Evolutionary conservation across 1,140 invertebrate species (phyloP).

Genomic region (Drosophila tani): DNA sequence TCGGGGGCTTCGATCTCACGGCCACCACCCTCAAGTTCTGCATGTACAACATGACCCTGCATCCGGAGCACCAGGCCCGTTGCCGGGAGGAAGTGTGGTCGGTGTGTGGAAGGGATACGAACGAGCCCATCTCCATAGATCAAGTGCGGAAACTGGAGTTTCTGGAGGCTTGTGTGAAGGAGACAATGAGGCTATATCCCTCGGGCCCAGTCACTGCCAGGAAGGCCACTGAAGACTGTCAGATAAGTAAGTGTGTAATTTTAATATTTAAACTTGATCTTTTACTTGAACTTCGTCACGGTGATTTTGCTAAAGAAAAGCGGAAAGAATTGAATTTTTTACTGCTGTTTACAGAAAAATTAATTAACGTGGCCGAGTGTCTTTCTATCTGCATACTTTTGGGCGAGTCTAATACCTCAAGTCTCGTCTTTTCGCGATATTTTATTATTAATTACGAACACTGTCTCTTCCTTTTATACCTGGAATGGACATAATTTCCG

Average conservation of each 20-base stretch:
- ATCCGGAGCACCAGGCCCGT: slow-evolving; percentile 85
- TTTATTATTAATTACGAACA: too few relatives aligned
- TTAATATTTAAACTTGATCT: background rate
- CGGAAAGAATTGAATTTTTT: too few relatives aligned
- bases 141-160: slow-evolving; percentile 87
- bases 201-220: slow-evolving; percentile 92
- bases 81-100: slow-evolving; percentile 87
- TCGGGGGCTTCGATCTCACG: slow-evolving; percentile 85
- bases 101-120: slow-evolving; percentile 86
- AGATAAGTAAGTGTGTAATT: slow-evolving; percentile 51
- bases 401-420: too few relatives aligned
- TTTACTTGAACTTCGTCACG: background rate
- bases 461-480: too few relatives aligned
- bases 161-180: slow-evolving; percentile 87
- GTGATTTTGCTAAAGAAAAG: background rate
- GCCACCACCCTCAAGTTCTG: slow-evolving; percentile 61
- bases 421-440: too few relatives aligned
- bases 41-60: slow-evolving; percentile 72
- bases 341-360: too few relatives aligned
- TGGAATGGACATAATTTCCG: too few relatives aligned
- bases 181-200: slow-evolving; percentile 91
- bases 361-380: too few relatives aligned
- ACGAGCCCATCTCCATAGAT: slow-evolving; percentile 85
- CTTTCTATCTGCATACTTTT: too few relatives aligned
- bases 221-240: slow-evolving; percentile 57